These are phyloP conservation scores for Microchrysa polita DNA, from an alignment of 2,888 invertebrate genomes.

Conservation along the genomic window DNA sequence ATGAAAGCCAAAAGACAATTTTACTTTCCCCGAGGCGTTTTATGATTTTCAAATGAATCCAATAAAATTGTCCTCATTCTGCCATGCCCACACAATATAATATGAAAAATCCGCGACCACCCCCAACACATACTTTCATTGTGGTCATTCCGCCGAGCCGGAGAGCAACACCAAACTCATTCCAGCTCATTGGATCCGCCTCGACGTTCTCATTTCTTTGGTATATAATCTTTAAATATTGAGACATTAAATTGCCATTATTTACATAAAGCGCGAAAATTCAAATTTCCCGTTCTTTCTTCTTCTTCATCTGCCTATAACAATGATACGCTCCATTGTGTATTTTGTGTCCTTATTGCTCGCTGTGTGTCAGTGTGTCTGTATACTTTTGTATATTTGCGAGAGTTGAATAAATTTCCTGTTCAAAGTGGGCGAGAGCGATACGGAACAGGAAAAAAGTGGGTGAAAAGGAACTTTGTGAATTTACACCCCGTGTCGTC, in stretches of 20 bases:
- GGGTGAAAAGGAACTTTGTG: background rate
- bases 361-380: too few species aligned
- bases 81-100: too few species aligned
- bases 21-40: background rate
- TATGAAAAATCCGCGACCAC: background rate
- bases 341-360: background rate
- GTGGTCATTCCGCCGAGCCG: background rate
- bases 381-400: too few species aligned
- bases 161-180: background rate
- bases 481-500: background rate
- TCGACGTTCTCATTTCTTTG: background rate
- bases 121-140: background rate
- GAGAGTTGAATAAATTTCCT: too few species aligned
- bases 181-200: background rate
- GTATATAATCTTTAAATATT: conserved; percentile 3
- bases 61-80: too few species aligned
- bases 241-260: conserved; percentile 4
- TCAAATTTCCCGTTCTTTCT: background rate
- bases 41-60: conserved; percentile 11
- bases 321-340: background rate
- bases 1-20: background rate
- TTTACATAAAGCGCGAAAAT: conserved; percentile 5
- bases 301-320: background rate
- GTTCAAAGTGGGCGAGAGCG: background rate
- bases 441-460: background rate